phyloP scores from a whole-genome alignment of 2,113 vertebrate genomes.

The Spheniscus mendiculus region DNA sequence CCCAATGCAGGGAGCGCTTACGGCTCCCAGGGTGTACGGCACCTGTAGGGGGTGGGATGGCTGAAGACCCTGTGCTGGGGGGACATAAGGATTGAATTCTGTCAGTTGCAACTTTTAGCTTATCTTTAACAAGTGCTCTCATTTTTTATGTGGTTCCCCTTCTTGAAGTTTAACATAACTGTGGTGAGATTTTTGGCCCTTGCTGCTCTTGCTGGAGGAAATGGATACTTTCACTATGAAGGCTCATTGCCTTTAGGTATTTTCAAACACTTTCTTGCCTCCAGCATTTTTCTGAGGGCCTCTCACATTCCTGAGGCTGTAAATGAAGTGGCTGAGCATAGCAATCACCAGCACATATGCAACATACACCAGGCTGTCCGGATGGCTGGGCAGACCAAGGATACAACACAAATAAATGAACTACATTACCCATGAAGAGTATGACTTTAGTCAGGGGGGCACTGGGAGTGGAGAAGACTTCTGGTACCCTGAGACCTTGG shows the following conservation, averaged over 20 bases:
- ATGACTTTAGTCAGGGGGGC: neutral
- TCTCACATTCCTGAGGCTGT: slow-evolving; percentile 38
- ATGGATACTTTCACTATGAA: neutral
- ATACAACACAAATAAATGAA: slow-evolving; percentile 5
- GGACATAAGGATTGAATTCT: neutral
- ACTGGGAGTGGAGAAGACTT: neutral
- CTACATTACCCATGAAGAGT: neutral
- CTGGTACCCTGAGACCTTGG: neutral
- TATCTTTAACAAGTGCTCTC: neutral
- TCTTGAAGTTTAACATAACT: neutral
- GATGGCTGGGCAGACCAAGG: neutral
- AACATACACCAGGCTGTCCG: neutral
- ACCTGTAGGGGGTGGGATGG: neutral
- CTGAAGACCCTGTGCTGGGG: neutral
- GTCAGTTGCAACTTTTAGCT: neutral
- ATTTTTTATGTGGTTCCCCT: neutral
- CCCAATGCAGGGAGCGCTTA: neutral
- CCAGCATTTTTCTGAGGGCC: slow-evolving; percentile 19
- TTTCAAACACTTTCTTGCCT: neutral
- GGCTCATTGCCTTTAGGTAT: neutral
- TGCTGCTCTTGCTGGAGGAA: neutral
- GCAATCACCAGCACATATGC: neutral
- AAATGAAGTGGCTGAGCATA: slow-evolving; percentile 54
- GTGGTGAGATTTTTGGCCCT: neutral
- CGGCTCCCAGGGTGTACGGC: neutral